phyloP scores from a whole-genome alignment of 2,888 invertebrate species.

The Temnothorax rugatulus region DNA sequence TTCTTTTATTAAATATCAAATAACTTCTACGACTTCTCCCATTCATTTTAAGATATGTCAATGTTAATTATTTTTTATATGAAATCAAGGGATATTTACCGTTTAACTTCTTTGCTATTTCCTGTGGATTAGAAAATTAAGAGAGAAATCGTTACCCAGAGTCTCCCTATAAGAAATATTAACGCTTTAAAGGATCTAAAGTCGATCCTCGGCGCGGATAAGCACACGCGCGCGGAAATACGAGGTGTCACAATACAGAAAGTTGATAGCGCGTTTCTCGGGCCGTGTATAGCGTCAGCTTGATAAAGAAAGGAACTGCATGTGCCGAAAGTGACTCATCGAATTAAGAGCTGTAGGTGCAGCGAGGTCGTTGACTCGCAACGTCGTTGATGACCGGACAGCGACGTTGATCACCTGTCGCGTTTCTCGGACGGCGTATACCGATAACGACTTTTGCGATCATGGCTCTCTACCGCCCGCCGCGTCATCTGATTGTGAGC shows the following conservation, averaged over 20 bases:
- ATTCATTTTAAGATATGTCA: not conserved
- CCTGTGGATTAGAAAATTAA: not conserved
- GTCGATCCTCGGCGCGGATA: constrained; percentile 17
- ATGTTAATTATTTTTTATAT: not conserved
- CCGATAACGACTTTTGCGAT: constrained; percentile 40
- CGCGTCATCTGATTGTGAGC: constrained; percentile 10
- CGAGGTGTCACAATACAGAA: constrained; percentile 54
- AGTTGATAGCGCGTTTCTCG: constrained; percentile 34
- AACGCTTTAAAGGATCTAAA: constrained; percentile 30
- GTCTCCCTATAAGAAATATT: not conserved
- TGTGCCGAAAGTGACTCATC: constrained; percentile 80
- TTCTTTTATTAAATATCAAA: not conserved
- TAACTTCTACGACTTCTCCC: not conserved
- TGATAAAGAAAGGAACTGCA: constrained; percentile 69
- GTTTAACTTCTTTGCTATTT: not conserved
- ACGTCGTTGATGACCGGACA: constrained; percentile 59
- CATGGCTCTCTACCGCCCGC: constrained; percentile 5
- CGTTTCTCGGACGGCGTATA: constrained; percentile 15
- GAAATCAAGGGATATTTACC: not conserved
- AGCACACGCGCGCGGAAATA: constrained; percentile 51
- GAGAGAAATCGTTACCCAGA: not conserved
- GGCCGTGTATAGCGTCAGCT: constrained; percentile 65
- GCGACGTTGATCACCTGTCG: constrained; percentile 63
- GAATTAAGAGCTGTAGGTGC: constrained; percentile 71
- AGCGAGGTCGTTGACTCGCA: constrained; percentile 77